Conservation (phyloP, 2,797 vertebrate genomes). For the Oreochromis mossambicus region DNA sequence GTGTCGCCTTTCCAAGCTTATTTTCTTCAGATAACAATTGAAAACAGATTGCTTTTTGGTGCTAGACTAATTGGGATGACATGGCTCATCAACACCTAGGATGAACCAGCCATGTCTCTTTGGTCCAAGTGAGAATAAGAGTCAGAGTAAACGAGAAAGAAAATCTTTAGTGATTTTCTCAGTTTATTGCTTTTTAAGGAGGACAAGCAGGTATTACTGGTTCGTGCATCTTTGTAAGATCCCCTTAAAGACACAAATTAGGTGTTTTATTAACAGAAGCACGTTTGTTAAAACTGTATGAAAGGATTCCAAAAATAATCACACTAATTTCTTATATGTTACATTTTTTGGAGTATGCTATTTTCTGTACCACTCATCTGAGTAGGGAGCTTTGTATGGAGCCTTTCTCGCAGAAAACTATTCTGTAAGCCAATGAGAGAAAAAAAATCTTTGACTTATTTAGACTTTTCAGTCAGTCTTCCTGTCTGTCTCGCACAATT, state of each 20-base stretch:
- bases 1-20: slow-evolving; percentile 5
- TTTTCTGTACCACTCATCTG: background rate
- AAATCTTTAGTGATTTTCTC: slow-evolving; percentile 44
- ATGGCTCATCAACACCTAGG: slow-evolving; percentile 61
- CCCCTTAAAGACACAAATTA: background rate
- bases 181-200: slow-evolving; percentile 30
- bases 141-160: slow-evolving; percentile 14
- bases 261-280: background rate
- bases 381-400: background rate
- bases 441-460: background rate
- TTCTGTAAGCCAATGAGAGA: background rate
- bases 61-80: slow-evolving; percentile 58
- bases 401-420: background rate
- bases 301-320: background rate
- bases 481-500: background rate
- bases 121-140: slow-evolving; percentile 24
- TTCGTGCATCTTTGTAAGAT: background rate
- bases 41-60: slow-evolving; percentile 58
- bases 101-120: slow-evolving; percentile 23
- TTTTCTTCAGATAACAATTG: slow-evolving; percentile 51
- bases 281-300: background rate
- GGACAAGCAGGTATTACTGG: background rate
- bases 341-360: background rate
- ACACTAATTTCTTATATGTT: background rate
- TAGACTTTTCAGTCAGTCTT: background rate